Evolutionary conservation across 2,113 vertebrate genomes (phyloP).

Genomic region (Stercorarius parasiticus): DNA sequence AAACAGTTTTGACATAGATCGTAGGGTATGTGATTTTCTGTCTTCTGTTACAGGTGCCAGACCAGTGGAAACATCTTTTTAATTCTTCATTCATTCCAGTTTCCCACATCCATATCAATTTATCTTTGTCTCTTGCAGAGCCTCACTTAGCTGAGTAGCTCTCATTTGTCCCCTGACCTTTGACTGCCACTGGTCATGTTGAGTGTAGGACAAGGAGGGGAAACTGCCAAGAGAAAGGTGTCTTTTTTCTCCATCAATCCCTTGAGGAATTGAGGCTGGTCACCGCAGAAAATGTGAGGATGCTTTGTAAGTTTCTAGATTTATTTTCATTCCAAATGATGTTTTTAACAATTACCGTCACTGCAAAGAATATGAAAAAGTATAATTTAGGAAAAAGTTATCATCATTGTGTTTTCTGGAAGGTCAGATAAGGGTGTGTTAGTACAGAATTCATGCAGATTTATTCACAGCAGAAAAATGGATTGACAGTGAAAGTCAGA

Average conservation of each 20-base stretch:
- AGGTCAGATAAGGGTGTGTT: background rate
- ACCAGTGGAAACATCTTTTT: background rate
- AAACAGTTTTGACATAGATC: background rate
- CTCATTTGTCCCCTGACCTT: constrained; percentile 58
- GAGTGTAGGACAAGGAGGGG: background rate
- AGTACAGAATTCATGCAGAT: background rate
- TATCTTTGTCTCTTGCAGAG: constrained; percentile 43
- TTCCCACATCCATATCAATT: constrained; percentile 31
- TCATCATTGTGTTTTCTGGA: background rate
- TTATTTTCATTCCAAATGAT: background rate
- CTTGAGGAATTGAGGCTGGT: background rate
- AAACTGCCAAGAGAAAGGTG: background rate
- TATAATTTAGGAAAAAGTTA: background rate
- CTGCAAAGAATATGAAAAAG: background rate
- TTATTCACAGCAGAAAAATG: background rate
- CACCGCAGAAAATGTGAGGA: background rate
- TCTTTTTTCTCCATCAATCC: background rate
- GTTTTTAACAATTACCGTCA: background rate
- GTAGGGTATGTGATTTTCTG: background rate
- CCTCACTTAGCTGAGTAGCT: constrained; percentile 51
- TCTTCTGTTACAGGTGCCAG: constrained; percentile 22
- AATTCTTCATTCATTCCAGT: constrained; percentile 21
- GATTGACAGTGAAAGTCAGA: background rate
- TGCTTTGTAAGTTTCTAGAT: background rate
- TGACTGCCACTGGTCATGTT: constrained; percentile 27